Conservation (phyloP, 2,888 invertebrate species). For the Philaethria dido region DNA sequence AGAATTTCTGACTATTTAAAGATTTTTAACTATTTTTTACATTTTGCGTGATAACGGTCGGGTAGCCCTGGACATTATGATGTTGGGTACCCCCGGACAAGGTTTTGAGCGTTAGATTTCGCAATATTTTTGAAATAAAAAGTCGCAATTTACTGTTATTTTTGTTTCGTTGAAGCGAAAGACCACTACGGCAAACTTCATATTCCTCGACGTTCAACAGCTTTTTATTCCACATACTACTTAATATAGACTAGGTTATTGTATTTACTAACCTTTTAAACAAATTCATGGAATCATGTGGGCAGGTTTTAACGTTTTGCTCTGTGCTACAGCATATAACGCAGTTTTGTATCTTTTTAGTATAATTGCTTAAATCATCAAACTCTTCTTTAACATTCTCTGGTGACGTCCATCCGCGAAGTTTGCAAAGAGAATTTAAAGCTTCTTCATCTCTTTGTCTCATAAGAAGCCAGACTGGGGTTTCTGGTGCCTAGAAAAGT, state of each 20-base stretch:
- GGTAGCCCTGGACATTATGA: too few species aligned
- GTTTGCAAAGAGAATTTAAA: constrained; percentile 76
- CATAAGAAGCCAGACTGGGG: constrained; percentile 82
- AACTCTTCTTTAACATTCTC: constrained; percentile 77
- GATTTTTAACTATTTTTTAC: too few species aligned
- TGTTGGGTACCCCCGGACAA: too few species aligned
- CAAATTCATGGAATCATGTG: constrained; percentile 63
- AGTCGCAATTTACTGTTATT: too few species aligned
- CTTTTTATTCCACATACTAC: background rate
- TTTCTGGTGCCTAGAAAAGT: constrained; percentile 79
- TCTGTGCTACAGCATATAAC: constrained; percentile 63
- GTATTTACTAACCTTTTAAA: constrained; percentile 58
- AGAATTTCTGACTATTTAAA: too few species aligned
- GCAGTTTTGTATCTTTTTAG: constrained; percentile 64
- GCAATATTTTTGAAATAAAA: too few species aligned
- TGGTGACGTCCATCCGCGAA: constrained; percentile 81
- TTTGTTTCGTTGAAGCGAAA: too few species aligned
- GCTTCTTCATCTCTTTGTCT: constrained; percentile 79
- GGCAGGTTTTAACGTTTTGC: constrained; percentile 55
- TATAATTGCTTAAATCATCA: constrained; percentile 67
- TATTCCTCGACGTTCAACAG: too few species aligned
- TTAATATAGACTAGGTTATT: background rate
- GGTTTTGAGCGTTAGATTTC: too few species aligned
- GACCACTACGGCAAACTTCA: too few species aligned
- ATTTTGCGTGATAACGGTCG: too few species aligned